A percentile compares a stretch with the other conserved stretches of the same genome.
Evolutionary conservation across 1,140 invertebrate species (phyloP).

Genomic region (fruit fly (Drosophila melanogaster)): DNA sequence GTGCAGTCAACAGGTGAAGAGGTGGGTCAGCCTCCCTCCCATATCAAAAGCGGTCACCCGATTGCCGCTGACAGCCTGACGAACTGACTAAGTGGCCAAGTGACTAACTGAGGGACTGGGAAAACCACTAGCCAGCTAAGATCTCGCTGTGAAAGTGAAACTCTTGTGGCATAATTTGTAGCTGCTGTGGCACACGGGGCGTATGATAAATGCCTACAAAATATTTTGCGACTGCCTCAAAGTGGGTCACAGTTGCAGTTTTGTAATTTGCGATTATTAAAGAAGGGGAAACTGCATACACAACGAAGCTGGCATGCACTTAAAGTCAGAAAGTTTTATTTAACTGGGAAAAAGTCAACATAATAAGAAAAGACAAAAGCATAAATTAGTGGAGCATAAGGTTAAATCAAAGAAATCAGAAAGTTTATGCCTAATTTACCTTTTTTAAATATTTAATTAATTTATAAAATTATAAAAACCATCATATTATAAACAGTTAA

Average conservation of each 20-base stretch:
- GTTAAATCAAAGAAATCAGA: background rate
- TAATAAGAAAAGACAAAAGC: background rate
- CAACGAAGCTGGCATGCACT: constrained; percentile 26
- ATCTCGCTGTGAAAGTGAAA: constrained; percentile 72
- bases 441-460: background rate
- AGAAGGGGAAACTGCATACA: constrained; percentile 24
- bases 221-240: constrained; percentile 50
- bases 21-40: constrained; percentile 59
- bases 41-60: constrained; percentile 47
- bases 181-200: constrained; percentile 41
- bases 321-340: constrained; percentile 6
- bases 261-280: constrained; percentile 77
- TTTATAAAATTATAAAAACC: background rate
- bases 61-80: constrained; percentile 29
- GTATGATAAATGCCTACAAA: constrained; percentile 74
- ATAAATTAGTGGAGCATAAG: background rate
- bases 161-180: constrained; percentile 67
- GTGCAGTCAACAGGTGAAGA: constrained; percentile 56
- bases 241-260: constrained; percentile 74
- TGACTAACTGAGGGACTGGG: constrained; percentile 5
- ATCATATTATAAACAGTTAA: background rate
- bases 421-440: background rate
- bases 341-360: constrained; percentile 16
- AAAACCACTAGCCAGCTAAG: constrained; percentile 7
- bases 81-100: constrained; percentile 11